phyloP scores from a whole-genome alignment of 2,888 invertebrate genomes.

The Dasypogon diadema region DNA sequence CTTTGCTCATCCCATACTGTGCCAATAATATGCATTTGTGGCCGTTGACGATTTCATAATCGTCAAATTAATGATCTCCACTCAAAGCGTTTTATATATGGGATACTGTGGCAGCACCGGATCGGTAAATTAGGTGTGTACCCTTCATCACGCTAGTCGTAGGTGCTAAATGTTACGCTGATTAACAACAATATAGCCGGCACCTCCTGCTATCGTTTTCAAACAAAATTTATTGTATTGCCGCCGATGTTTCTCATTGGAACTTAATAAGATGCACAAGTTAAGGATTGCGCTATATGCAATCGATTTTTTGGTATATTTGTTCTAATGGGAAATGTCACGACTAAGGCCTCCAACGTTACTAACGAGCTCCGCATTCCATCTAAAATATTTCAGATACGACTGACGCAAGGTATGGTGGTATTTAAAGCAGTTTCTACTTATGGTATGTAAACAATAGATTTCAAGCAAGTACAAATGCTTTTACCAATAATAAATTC shows the following conservation, averaged over 20 bases:
- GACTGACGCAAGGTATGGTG: slow-evolving; percentile 8
- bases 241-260: not conserved
- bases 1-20: slow-evolving; percentile 43
- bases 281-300: not conserved
- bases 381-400: slow-evolving; percentile 35
- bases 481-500: too few species aligned
- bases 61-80: slow-evolving; percentile 50
- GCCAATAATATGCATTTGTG: slow-evolving; percentile 41
- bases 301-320: slow-evolving; percentile 1
- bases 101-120: slow-evolving; percentile 36
- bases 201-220: slow-evolving; percentile 24
- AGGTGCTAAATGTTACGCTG: slow-evolving; percentile 50
- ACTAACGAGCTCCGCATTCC: slow-evolving; percentile 33
- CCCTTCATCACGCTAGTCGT: slow-evolving; percentile 43
- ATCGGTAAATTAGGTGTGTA: slow-evolving; percentile 48
- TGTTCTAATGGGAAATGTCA: slow-evolving; percentile 40
- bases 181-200: slow-evolving; percentile 38
- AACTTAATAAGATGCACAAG: slow-evolving; percentile 31
- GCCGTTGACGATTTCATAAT: slow-evolving; percentile 48
- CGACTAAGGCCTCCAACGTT: slow-evolving; percentile 26
- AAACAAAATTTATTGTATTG: slow-evolving; percentile 36
- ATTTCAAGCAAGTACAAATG: too few species aligned
- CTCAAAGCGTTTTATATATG: slow-evolving; percentile 34
- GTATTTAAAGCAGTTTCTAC: not conserved
- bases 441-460: too few species aligned